Evolutionary conservation across 2,797 vertebrate genomes (phyloP).

Genomic region (Rhinatrema bivittatum): DNA sequence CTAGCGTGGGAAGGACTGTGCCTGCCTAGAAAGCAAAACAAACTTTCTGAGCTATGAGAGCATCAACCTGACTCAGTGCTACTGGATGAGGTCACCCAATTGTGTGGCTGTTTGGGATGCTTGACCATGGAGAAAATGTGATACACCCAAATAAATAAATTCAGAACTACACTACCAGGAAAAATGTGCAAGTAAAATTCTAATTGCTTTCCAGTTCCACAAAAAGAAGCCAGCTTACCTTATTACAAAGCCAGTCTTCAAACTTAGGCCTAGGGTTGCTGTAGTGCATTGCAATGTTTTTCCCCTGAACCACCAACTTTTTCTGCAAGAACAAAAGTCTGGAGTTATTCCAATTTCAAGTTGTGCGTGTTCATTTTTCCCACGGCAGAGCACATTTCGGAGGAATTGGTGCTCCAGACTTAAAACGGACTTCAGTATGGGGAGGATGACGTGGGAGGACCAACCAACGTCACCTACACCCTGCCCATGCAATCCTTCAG

Average conservation of each 20-base stretch:
- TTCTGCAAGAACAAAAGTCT: constrained; percentile 83
- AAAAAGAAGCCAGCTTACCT: too few species aligned
- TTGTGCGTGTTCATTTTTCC: constrained; percentile 59
- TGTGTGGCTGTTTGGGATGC: too few species aligned
- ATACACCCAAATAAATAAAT: too few species aligned
- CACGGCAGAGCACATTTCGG: constrained; percentile 91
- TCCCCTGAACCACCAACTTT: constrained; percentile 90
- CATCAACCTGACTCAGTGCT: too few species aligned
- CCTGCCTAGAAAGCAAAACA: too few species aligned
- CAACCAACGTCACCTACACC: constrained; percentile 73
- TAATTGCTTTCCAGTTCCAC: too few species aligned
- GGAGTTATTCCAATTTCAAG: constrained; percentile 68
- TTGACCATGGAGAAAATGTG: too few species aligned
- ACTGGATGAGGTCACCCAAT: too few species aligned
- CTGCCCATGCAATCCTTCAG: constrained; percentile 74
- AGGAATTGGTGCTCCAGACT: constrained; percentile 73
- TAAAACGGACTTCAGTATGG: constrained; percentile 70
- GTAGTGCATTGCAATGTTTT: constrained; percentile 95
- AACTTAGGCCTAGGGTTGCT: constrained; percentile 95
- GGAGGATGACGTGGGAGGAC: constrained; percentile 60
- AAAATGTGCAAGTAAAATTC: too few species aligned
- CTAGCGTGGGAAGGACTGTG: too few species aligned
- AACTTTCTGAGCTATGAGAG: too few species aligned
- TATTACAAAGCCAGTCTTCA: constrained; percentile 98
- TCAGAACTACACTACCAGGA: too few species aligned